A percentile compares a stretch with the other conserved stretches of the same genome.
phyloP scores from a whole-genome alignment of 2,888 invertebrate species.

The Macropis europaea region DNA sequence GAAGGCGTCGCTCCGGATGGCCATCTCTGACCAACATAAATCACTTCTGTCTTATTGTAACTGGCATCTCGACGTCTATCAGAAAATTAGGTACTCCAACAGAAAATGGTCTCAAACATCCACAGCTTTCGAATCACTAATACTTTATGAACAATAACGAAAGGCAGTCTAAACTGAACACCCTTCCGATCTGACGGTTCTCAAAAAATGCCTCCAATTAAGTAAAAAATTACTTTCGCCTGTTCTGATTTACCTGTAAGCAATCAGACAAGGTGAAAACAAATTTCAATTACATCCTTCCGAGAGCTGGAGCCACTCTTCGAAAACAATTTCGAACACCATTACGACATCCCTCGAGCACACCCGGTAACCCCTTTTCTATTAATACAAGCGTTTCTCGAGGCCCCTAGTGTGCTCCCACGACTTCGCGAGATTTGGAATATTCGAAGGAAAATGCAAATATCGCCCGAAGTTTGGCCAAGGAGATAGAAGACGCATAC shows the following conservation, averaged over 20 bases:
- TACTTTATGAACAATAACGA: no score
- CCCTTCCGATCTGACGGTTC: background rate
- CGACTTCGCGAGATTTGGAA: slow-evolving; percentile 54
- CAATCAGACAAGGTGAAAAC: slow-evolving; percentile 6
- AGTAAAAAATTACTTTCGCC: background rate
- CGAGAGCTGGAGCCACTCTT: slow-evolving; percentile 1
- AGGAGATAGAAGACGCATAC: slow-evolving; percentile 49
- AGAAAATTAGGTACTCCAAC: no score
- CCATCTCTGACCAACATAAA: no score
- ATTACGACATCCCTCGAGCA: slow-evolving; percentile 32
- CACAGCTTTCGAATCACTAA: no score
- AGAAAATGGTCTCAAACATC: no score
- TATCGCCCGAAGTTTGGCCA: slow-evolving; percentile 67
- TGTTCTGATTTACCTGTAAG: background rate
- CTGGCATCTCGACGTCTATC: no score
- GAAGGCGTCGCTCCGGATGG: no score
- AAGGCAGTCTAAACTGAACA: no score
- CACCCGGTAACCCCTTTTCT: slow-evolving; percentile 45
- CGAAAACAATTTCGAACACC: slow-evolving; percentile 46
- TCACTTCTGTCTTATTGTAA: no score
- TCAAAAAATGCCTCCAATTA: background rate
- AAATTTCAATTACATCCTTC: slow-evolving; percentile 44
- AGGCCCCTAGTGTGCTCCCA: slow-evolving; percentile 12
- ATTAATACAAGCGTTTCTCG: slow-evolving; percentile 46
- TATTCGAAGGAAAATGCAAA: slow-evolving; percentile 71